Evolutionary conservation across 2,113 vertebrate genomes (phyloP), one percentile per base, ranked within the genome.

Genomic region (Melanerpes formicivorus): DNA sequence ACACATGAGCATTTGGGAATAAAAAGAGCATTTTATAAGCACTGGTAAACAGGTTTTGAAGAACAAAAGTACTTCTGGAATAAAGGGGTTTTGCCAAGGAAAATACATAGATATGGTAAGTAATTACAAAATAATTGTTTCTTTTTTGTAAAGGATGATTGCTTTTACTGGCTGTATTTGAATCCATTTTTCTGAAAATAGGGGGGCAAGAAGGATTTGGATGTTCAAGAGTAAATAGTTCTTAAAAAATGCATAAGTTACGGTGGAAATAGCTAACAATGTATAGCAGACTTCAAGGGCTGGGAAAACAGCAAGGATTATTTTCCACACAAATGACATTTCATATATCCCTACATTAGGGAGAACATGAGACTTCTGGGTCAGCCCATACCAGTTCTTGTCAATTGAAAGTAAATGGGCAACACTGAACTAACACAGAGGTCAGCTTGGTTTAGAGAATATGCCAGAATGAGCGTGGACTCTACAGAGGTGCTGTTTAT

Each of bases 31-130:
- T 50, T 83, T 40, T 27, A 8, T 26, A 27, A 58, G 46, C 42
- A 18, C 55, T 78, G 19, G 11, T n/a, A 52, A 19, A 9, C 7
- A 22, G 9, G 44, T 56, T 80, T 62, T 60, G 84, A 42, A 34
- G 64, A 86, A 25, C 25, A 11, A 11, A 90, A 67, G 42, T 13
- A 6, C 74, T 91, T 60, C 58, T 32, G 71, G 59, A 81, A 44
- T 72, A 64, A 37, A 74, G 23, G 15, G 18, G 63, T 78, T 66
- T 66, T 42, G 7, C 48, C 12, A 42, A 81, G 40, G 72, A 21
- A 54, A 30, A 13, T n/a, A 30, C 0, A 30, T 7, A 75, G 55
- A 80, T 77, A 93, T 81, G 88, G 96, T 95, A 65, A 96, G 95
- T 95, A 56, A 34, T n/a, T 25, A 30, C 46, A 74, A 63, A 60